Evolutionary conservation across 1,140 invertebrate species (phyloP), one percentile per base, ranked within the genome.

Genomic region (Leptinotarsa lineolata): DNA sequence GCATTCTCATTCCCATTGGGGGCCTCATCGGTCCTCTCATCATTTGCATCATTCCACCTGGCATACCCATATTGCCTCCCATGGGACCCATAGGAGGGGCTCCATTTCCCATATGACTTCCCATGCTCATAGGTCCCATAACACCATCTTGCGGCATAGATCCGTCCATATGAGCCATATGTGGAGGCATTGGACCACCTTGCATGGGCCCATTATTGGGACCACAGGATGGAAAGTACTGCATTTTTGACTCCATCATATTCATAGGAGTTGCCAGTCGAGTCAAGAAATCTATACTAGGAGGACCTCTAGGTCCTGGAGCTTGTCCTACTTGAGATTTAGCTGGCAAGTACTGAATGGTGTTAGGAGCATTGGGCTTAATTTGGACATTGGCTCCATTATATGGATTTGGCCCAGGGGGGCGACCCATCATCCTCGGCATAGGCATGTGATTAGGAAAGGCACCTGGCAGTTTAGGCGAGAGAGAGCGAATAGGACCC

Each of bases 311-410:
- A 11, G 90, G 88, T 67, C 88, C 87, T 76, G 88, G 84, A 77
- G 90, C 87, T 46, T 90, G 86, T 46, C 87, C 86, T 76, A 92
- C 88, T 80, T 94, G 94, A 13, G 94, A 92, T 85, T 95, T 89
- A 48, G 95, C 95, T 24, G 97, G 97, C 82, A 98, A 90, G 88
- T 99, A 99, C 86, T 98, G 97, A 81, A 99, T 98, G 15, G 97
- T 98, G 84, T 98, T 98, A 0, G 97, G 97, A 2, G 96, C 96
- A 85, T 93, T 97, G 1, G 96, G 93, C 86, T 98, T 98, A 24
- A 98, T 96, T 86, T 95, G 94, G 59, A 96, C 92, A 84, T 94
- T 96, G 2, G 94, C 92, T 59, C 93, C 92, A 83, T 93, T 92
- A 83, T 92, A 93, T 0, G 90, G 89, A 73, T 89, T 90, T 70